Conservation (phyloP, 2,113 vertebrate species). For the Varanus komodoensis region DNA sequence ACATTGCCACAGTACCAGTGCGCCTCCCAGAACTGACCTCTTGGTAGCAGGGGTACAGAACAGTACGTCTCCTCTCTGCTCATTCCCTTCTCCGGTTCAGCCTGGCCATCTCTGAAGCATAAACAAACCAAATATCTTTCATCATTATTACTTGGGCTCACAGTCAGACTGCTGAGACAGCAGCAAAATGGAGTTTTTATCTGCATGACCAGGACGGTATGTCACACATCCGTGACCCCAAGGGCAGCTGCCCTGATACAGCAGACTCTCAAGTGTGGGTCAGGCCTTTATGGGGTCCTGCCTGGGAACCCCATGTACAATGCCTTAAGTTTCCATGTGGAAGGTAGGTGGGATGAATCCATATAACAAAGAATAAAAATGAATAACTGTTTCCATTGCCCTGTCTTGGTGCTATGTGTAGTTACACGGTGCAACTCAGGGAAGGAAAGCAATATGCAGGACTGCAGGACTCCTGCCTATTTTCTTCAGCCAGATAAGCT, state of each 20-base stretch:
- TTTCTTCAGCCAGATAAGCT: not conserved
- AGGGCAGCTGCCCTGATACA: not conserved
- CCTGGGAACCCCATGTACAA: not conserved
- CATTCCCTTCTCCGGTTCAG: not conserved
- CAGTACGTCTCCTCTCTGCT: not conserved
- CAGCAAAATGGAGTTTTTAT: not conserved
- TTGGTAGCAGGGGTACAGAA: not conserved
- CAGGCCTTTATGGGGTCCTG: not conserved
- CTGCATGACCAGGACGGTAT: not conserved
- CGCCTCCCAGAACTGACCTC: not conserved
- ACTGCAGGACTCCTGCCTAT: not conserved
- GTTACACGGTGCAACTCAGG: not conserved
- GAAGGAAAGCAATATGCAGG: no score
- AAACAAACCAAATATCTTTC: not conserved
- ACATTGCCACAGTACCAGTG: rapidly evolving
- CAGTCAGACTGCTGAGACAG: not conserved
- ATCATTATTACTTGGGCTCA: not conserved
- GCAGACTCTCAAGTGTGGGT: not conserved
- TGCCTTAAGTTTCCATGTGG: not conserved
- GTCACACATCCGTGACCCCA: not conserved
- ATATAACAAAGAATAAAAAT: not conserved
- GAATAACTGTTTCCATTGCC: no score
- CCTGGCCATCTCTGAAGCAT: not conserved
- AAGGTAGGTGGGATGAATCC: not conserved
- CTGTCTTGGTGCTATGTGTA: not conserved